Conservation (phyloP, 64 coral and sea anemone genomes). For the Stichodactyla helianthus region DNA sequence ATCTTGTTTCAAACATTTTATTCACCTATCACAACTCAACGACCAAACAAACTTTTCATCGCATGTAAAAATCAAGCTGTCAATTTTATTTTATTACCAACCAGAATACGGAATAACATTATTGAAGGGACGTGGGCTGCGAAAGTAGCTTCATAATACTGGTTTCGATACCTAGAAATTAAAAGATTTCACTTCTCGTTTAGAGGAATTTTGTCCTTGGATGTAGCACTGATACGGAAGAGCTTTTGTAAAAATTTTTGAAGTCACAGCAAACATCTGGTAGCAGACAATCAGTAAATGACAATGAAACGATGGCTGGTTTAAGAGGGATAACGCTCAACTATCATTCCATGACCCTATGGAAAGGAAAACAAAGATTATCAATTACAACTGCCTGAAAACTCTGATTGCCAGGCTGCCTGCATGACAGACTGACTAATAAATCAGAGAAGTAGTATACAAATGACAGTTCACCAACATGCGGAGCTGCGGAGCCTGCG, state of each 20-base stretch:
- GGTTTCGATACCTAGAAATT: neutral
- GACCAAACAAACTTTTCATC: neutral
- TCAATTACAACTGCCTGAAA: neutral
- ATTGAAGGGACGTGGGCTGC: neutral
- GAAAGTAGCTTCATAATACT: neutral
- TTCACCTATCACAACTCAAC: neutral
- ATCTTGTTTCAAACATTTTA: neutral
- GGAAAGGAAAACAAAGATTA: neutral
- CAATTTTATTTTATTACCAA: neutral
- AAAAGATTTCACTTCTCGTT: neutral
- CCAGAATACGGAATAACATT: neutral
- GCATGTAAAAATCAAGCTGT: neutral
- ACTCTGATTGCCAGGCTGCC: too few relatives aligned
- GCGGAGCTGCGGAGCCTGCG: too few relatives aligned
- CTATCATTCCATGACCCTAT: conserved; percentile 58
- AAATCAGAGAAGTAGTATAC: too few relatives aligned
- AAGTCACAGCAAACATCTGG: neutral
- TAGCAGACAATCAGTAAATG: too few relatives aligned
- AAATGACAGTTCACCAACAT: too few relatives aligned
- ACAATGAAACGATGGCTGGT: neutral
- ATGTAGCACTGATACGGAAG: neutral
- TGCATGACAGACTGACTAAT: too few relatives aligned
- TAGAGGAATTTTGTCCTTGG: neutral
- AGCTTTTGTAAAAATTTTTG: neutral
- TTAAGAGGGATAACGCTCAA: conserved; percentile 59